Percentiles rank a stretch among this genome's conserved stretches.
These are phyloP conservation scores for Spermophilus dauricus DNA, from an alignment of 2,113 vertebrate species.

Conservation along the genomic window DNA sequence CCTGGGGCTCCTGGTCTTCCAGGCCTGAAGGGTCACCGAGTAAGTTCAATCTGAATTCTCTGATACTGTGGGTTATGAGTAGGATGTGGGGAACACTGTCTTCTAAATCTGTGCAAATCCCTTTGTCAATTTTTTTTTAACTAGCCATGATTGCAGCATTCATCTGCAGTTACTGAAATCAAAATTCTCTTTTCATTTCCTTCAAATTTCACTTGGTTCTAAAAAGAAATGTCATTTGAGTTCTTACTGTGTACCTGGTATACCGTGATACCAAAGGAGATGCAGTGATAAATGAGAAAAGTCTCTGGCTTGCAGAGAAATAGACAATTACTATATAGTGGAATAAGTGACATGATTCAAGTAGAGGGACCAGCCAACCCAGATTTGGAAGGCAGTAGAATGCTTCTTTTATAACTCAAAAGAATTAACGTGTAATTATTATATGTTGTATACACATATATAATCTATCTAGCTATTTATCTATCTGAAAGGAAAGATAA, in stretches of 20 bases:
- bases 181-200: background rate
- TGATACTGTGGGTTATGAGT: background rate
- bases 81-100: background rate
- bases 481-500: background rate
- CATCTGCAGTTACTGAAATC: background rate
- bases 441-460: background rate
- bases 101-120: background rate
- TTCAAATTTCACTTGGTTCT: conserved; percentile 2
- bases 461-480: background rate
- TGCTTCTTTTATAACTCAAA: background rate
- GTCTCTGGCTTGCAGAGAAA: background rate
- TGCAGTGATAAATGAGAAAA: background rate
- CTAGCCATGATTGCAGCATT: background rate
- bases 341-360: background rate
- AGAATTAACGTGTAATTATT: background rate
- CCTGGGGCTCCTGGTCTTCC: conserved; percentile 98
- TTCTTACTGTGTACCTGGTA: background rate
- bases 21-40: conserved; percentile 97
- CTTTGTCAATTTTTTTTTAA: background rate
- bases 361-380: background rate
- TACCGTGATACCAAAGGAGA: background rate
- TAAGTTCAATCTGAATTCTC: conserved; percentile 87
- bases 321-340: background rate
- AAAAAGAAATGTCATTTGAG: conserved; percentile 20
- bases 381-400: background rate